Base-by-base conservation (phyloP, 2,888 invertebrate species). In the Pachliopta kotzebuea region DNA sequence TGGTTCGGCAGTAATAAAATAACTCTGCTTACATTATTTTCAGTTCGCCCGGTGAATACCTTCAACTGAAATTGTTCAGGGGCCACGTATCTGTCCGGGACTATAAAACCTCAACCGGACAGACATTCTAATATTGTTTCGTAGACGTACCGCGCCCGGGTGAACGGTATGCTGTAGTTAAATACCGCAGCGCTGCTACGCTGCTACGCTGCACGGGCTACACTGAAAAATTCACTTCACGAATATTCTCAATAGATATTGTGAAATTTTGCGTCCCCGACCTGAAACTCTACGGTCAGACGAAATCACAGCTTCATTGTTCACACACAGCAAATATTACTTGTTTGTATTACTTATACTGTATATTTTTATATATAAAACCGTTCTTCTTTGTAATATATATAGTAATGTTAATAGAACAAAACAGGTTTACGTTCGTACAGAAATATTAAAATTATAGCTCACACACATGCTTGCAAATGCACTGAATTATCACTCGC, bases 41-140 rank as follows among this genome's bases (percentile, higher is more conserved):
- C 61, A 60, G 59, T 67, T 63, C 62, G 62, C 65, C 62, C 63
- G 65, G 59, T 53, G 60, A 61, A 58, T 68, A 60, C 67, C 63
- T 63, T 56, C 45, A n/a, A n/a, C 63, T 62, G 49, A 66, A 66
- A 66, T 59, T 58, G 61, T 37, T 53, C 56, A 61, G 61, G 61
- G 60, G 61, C 60, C 66, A 62, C 63, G 65, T 66, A 62, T 65
- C 70, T 60, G 53, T 52, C 68, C 71, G 62, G n/a, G 68, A 71
- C 72, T 71, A 69, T 74, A 72, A 69, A 71, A 71, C 71, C 69
- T 71, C 69, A 71, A 69, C 69, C 69, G 69, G 65, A 67, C 67
- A 72, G 79, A 80, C 78, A 80, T 80, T 80, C 76, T 81, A 79
- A 81, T 81, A 81, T 79, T 72, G 73, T 70, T 69, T 62, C 59